phyloP scores from a whole-genome alignment of 1,140 invertebrate genomes.

The Batillaria attramentaria region DNA sequence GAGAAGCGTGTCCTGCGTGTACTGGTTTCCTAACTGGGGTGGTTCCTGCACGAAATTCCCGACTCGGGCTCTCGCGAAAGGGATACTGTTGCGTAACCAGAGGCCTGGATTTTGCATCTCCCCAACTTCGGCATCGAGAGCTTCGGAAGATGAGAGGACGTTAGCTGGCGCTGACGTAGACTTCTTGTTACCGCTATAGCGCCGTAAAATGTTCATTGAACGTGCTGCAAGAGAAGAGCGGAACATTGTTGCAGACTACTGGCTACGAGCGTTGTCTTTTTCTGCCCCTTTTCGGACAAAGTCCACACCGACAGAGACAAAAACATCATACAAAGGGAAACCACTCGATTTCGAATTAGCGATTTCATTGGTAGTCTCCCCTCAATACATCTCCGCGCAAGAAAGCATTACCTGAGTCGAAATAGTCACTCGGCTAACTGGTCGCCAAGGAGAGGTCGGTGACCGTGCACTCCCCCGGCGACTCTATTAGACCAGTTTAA shows the following conservation, averaged over 20 bases:
- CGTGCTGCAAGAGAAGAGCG: neutral
- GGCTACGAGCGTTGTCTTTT: neutral
- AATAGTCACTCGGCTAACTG: too few species aligned
- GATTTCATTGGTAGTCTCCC: neutral
- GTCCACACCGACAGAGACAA: neutral
- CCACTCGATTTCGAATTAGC: constrained; percentile 1
- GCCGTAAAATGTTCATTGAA: neutral
- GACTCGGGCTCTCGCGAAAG: constrained; percentile 60
- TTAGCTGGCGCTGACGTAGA: neutral
- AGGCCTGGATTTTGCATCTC: neutral
- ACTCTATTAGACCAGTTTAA: neutral
- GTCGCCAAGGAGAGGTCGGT: too few species aligned
- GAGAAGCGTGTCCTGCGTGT: constrained; percentile 64
- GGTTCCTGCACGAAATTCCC: constrained; percentile 68
- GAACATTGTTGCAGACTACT: neutral
- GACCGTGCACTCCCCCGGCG: too few species aligned
- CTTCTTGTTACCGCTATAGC: neutral
- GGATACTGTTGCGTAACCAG: too few species aligned
- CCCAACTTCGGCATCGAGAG: neutral
- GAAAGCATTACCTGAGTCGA: neutral
- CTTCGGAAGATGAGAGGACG: neutral
- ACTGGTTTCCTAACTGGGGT: constrained; percentile 69
- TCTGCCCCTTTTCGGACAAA: neutral
- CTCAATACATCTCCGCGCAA: neutral
- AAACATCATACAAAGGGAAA: neutral